A percentile compares a stretch with the other conserved stretches of the same genome.
Evolutionary conservation across 2,113 vertebrate species (phyloP).

Genomic region (Desmodus rotundus): DNA sequence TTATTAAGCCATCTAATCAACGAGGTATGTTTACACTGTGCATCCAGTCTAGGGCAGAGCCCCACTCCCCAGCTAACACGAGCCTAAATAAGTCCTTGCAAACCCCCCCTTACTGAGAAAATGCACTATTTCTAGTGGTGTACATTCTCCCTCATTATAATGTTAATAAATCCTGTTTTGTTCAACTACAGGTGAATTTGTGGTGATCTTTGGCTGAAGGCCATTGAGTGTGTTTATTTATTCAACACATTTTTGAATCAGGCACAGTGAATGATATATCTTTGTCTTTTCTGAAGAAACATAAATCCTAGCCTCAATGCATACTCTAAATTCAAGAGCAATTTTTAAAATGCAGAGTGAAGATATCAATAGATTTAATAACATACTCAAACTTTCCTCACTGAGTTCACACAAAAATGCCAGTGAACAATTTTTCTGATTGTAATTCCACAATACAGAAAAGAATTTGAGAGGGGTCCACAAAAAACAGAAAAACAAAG

Average conservation of each 20-base stretch:
- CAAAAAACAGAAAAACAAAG: neutral
- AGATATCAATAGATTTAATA: neutral
- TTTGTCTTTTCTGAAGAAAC: neutral
- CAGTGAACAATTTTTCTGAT: neutral
- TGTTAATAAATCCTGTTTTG: neutral
- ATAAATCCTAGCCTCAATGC: neutral
- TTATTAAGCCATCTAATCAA: neutral
- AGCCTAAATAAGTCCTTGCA: neutral
- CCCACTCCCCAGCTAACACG: neutral
- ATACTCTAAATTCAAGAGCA: neutral
- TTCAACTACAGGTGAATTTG: neutral
- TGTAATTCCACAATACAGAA: neutral
- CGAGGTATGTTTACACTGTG: neutral
- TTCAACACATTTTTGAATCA: neutral
- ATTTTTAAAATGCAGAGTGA: neutral
- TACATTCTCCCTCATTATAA: neutral
- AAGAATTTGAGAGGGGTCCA: neutral
- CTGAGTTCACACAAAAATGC: neutral
- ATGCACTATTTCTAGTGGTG: neutral
- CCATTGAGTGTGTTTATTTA: neutral
- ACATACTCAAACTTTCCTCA: neutral
- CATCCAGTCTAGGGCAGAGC: neutral
- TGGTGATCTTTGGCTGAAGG: neutral
- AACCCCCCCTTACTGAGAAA: neutral
- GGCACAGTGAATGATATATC: neutral